These are phyloP conservation scores for Cordilura impudica DNA, from an alignment of 2,888 invertebrate genomes.

Conservation along the genomic window DNA sequence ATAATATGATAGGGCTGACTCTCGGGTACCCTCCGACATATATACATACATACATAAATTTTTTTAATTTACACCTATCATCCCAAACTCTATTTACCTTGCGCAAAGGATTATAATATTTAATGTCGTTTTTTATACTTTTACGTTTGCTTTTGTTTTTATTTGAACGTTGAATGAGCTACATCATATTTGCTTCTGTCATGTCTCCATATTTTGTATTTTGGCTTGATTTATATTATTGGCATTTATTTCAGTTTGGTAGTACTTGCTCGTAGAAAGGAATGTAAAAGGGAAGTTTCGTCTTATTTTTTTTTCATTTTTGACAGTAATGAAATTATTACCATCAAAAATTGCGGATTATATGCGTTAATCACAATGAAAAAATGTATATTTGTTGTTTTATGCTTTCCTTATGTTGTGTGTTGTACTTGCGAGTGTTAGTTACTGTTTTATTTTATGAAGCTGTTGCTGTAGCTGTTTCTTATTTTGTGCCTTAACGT, in stretches of 20 bases:
- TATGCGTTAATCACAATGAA: slow-evolving; percentile 63
- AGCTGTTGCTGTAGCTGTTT: slow-evolving; percentile 7
- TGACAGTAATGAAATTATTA: slow-evolving; percentile 74
- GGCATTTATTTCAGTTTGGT: slow-evolving; percentile 7
- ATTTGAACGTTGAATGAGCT: no score
- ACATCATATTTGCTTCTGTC: no score
- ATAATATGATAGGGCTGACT: no score
- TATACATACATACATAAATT: no score
- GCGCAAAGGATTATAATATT: no score
- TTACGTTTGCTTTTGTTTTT: no score
- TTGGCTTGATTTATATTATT: not conserved
- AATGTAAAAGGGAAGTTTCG: not conserved
- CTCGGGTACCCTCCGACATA: no score
- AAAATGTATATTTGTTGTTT: not conserved
- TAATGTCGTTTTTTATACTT: no score
- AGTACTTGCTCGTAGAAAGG: not conserved
- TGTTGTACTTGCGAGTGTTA: slow-evolving; percentile 4
- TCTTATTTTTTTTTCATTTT: slow-evolving; percentile 40
- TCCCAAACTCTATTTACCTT: no score
- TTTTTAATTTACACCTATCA: no score
- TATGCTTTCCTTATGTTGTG: not conserved
- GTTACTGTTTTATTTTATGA: slow-evolving; percentile 52
- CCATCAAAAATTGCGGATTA: slow-evolving; percentile 69
- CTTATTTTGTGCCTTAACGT: slow-evolving; percentile 25
- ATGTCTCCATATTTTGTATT: not conserved